Conservation (phyloP, 2,888 invertebrate species). For the Pristionchus entomophagus region DNA sequence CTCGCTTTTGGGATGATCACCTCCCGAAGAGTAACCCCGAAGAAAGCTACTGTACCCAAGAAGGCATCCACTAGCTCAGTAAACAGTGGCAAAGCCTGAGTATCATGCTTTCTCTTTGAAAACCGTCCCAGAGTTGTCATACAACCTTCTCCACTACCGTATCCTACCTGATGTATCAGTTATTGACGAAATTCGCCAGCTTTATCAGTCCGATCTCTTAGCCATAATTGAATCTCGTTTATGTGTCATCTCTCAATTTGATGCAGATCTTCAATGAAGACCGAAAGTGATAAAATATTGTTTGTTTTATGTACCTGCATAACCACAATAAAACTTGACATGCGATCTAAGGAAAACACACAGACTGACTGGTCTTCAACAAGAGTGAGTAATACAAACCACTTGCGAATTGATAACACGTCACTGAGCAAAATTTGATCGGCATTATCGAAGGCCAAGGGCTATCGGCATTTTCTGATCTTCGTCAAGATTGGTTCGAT, state of each 20-base stretch:
- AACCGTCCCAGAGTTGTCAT: neutral
- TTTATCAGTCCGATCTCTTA: neutral
- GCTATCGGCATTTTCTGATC: constrained; percentile 1
- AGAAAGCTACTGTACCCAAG: neutral
- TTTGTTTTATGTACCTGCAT: neutral
- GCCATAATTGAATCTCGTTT: constrained; percentile 1
- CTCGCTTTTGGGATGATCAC: constrained; percentile 9
- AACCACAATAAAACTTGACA: neutral
- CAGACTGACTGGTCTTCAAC: neutral
- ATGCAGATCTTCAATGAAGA: neutral
- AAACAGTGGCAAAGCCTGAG: neutral
- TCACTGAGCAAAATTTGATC: neutral
- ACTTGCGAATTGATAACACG: neutral
- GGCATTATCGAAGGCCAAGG: neutral
- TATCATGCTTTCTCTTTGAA: neutral
- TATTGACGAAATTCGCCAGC: constrained; percentile 23
- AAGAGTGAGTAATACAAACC: neutral
- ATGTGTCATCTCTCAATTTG: neutral
- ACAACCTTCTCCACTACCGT: neutral
- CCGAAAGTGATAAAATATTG: neutral
- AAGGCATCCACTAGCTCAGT: neutral
- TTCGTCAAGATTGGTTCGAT: neutral
- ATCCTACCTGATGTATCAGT: neutral
- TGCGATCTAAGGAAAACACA: neutral
- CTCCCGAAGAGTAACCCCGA: neutral